phyloP scores from a whole-genome alignment of 2,888 invertebrate species.

The Linnaemya vulpina region DNA sequence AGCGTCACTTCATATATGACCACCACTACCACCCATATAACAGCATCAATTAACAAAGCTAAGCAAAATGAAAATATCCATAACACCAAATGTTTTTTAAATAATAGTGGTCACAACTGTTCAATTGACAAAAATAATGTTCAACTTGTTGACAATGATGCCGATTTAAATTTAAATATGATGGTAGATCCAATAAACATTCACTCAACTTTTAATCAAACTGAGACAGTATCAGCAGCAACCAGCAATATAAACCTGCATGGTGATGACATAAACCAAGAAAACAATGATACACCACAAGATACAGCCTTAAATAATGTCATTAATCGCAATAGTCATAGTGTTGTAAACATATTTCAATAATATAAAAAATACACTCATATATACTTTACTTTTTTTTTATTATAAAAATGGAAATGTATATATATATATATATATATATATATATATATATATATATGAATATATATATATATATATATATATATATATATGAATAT shows the following conservation, averaged over 20 bases:
- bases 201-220: slow-evolving; percentile 48
- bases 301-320: slow-evolving; percentile 71
- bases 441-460: neutral
- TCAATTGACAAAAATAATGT: slow-evolving; percentile 22
- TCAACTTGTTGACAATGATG: slow-evolving; percentile 28
- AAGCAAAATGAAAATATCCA: slow-evolving; percentile 24
- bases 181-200: slow-evolving; percentile 72
- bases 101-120: slow-evolving; percentile 38
- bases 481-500: neutral
- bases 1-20: slow-evolving; percentile 24
- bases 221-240: slow-evolving; percentile 56
- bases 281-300: slow-evolving; percentile 57
- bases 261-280: slow-evolving; percentile 30
- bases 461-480: neutral
- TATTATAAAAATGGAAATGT: slow-evolving; percentile 24
- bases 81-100: slow-evolving; percentile 40
- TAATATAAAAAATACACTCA: slow-evolving; percentile 65
- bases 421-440: neutral
- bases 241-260: slow-evolving; percentile 15
- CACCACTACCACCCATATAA: slow-evolving; percentile 1
- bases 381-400: slow-evolving; percentile 33
- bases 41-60: slow-evolving; percentile 19
- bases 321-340: slow-evolving; percentile 73
- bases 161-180: slow-evolving; percentile 43
- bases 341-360: slow-evolving; percentile 75